Percentiles rank a stretch among this genome's conserved stretches.
These are phyloP conservation scores for Acanthosoma haemorrhoidale DNA, from an alignment of 2,888 invertebrate species.

Conservation along the genomic window DNA sequence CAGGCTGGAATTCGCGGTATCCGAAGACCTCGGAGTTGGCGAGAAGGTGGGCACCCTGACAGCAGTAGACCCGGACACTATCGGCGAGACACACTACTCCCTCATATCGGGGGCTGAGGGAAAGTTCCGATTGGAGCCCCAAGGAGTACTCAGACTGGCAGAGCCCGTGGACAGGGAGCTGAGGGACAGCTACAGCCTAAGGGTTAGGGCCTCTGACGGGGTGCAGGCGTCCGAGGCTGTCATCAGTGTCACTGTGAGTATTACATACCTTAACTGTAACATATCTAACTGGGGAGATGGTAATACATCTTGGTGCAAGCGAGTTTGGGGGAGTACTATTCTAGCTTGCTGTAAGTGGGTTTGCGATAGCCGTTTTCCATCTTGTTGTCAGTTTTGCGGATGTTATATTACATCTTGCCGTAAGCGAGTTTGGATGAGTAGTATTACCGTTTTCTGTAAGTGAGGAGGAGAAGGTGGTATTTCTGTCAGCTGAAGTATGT, in stretches of 20 bases:
- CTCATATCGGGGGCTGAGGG: conserved; percentile 59
- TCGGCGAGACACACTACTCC: conserved; percentile 69
- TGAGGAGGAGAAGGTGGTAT: too few species aligned
- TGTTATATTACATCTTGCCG: too few species aligned
- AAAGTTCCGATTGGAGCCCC: conserved; percentile 70
- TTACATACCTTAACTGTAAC: too few species aligned
- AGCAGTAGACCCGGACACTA: conserved; percentile 80
- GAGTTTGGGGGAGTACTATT: too few species aligned
- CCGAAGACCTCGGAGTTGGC: conserved; percentile 79
- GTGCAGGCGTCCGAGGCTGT: conserved; percentile 75
- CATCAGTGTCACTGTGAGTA: conserved; percentile 69
- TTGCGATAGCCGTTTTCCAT: too few species aligned
- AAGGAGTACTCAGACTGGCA: conserved; percentile 66
- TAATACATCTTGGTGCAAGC: too few species aligned
- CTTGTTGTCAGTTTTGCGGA: too few species aligned
- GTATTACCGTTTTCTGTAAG: too few species aligned
- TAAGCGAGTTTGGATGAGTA: too few species aligned
- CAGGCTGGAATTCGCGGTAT: conserved; percentile 67
- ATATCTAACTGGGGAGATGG: too few species aligned
- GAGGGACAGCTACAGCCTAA: conserved; percentile 68
- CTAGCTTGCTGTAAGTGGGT: too few species aligned
- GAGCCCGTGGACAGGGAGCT: conserved; percentile 81
- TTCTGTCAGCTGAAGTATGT: too few species aligned
- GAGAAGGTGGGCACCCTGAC: conserved; percentile 69
- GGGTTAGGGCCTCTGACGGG: conserved; percentile 82